Conservation (phyloP, 2,113 vertebrate genomes). For the Lontra canadensis region DNA sequence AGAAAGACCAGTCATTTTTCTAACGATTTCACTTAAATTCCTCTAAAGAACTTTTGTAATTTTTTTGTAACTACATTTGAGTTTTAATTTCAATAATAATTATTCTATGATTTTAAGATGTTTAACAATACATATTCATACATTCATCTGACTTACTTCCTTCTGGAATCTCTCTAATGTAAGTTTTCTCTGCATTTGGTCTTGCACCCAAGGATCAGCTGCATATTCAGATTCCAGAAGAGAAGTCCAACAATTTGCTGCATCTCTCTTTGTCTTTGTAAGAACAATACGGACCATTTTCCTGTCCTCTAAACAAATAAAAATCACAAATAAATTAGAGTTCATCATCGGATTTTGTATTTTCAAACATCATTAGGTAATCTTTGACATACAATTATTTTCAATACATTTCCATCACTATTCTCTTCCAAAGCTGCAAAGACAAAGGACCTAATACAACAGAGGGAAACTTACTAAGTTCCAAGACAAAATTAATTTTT, state of each 20-base stretch:
- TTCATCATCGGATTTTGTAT: fast-evolving
- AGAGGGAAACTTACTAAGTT: background rate
- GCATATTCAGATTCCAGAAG: constrained; percentile 94
- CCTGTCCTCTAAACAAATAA: constrained; percentile 90
- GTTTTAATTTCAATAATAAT: constrained; percentile 40
- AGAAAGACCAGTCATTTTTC: background rate
- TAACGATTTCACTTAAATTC: background rate
- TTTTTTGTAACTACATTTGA: background rate
- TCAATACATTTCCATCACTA: background rate
- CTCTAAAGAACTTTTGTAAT: background rate
- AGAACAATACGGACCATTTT: constrained; percentile 94
- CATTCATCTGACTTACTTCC: constrained; percentile 86
- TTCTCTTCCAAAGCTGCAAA: background rate
- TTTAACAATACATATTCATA: background rate
- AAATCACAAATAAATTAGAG: background rate
- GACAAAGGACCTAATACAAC: background rate
- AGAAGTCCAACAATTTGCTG: constrained; percentile 97
- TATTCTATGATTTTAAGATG: background rate
- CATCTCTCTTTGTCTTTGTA: constrained; percentile 96
- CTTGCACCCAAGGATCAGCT: constrained; percentile 96
- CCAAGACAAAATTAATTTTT: background rate
- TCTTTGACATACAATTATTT: background rate
- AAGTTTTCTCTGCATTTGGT: constrained; percentile 99
- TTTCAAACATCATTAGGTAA: constrained; percentile 17
- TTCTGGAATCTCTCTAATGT: constrained; percentile 97